Percentiles rank a stretch among this genome's conserved stretches.
Conservation (phyloP, 2,888 invertebrate genomes). For the Rhorus exstirpatorius region DNA sequence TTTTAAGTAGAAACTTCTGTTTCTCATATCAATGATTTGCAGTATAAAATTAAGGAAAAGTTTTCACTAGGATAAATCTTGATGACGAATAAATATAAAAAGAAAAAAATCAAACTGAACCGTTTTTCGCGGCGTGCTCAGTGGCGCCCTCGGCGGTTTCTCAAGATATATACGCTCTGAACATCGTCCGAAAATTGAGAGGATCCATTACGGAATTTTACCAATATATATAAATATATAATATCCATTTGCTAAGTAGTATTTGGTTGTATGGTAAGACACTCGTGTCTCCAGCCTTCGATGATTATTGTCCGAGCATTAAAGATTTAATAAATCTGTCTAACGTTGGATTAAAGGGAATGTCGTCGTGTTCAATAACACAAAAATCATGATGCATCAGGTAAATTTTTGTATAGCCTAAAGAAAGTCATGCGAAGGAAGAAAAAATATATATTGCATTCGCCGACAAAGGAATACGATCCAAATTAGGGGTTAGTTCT, state of each 20-base stretch:
- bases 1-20: too few relatives aligned
- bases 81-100: too few relatives aligned
- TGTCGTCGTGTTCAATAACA: conserved; percentile 41
- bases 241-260: conserved; percentile 32
- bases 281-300: conserved; percentile 11
- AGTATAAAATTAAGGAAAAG: too few relatives aligned
- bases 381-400: conserved; percentile 63
- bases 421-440: conserved; percentile 11
- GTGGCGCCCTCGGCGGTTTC: conserved; percentile 22
- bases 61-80: too few relatives aligned
- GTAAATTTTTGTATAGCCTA: conserved; percentile 50
- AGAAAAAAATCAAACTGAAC: too few relatives aligned
- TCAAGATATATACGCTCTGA: conserved; percentile 22
- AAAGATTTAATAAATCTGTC: conserved; percentile 1
- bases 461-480: conserved; percentile 38
- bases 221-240: conserved; percentile 27
- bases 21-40: too few relatives aligned
- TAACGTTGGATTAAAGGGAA: conserved; percentile 34
- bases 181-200: conserved; percentile 24
- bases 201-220: conserved; percentile 55
- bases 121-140: too few relatives aligned
- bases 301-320: conserved; percentile 39
- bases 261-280: conserved; percentile 8
- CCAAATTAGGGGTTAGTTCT: conserved; percentile 65
- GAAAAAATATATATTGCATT: conserved; percentile 12